Evolutionary conservation across 2,797 vertebrate genomes (phyloP).

Genomic region (Cirrhinus molitorella): DNA sequence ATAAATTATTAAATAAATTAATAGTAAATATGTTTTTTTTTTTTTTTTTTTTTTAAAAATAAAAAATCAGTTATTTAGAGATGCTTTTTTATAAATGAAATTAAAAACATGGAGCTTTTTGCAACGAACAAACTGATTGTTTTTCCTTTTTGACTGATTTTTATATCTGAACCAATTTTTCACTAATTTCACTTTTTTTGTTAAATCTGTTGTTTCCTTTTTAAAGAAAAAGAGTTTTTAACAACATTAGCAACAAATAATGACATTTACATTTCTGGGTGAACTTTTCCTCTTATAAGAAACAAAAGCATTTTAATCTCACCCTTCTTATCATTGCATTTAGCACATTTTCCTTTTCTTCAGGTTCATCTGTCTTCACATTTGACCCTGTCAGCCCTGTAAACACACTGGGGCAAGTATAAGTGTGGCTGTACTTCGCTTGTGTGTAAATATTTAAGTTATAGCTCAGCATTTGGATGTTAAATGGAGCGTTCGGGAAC

Average conservation of each 20-base stretch:
- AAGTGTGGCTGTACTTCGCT: constrained; percentile 19
- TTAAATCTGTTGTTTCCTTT: neutral
- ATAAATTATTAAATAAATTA: no score
- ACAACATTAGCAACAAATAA: neutral
- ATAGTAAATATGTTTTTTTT: no score
- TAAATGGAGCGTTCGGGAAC: neutral
- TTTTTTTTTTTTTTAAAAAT: no score
- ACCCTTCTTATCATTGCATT: neutral
- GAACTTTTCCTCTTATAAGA: neutral
- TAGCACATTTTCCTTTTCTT: neutral
- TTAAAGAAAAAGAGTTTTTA: neutral
- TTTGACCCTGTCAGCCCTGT: constrained; percentile 22
- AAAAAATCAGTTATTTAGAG: no score
- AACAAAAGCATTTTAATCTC: neutral
- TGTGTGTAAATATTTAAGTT: constrained; percentile 53
- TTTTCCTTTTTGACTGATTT: neutral
- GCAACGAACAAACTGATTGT: neutral
- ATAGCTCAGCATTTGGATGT: constrained; percentile 23
- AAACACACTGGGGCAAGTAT: neutral
- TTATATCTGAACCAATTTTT: neutral
- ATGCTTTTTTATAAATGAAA: no score
- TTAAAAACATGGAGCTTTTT: no score
- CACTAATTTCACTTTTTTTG: neutral
- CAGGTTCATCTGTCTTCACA: neutral
- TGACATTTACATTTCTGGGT: neutral